Percentiles rank a stretch among this genome's conserved stretches.
Conservation (phyloP, 2,888 invertebrate genomes). For the Leucozona laternaria region DNA sequence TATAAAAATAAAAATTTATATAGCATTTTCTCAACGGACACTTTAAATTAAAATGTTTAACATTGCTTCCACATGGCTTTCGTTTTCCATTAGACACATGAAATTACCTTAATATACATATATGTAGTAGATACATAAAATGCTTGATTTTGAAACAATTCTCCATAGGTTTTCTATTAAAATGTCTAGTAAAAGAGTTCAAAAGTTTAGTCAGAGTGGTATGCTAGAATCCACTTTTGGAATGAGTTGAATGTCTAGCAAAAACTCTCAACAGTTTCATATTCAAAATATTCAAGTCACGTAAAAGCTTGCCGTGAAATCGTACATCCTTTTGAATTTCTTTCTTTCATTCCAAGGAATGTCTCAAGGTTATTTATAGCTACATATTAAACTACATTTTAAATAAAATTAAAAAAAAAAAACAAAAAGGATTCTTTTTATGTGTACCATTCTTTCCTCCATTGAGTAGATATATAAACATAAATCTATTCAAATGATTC, state of each 20-base stretch:
- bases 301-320: neutral
- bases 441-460: neutral
- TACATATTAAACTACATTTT: neutral
- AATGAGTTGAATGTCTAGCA: neutral
- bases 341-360: neutral
- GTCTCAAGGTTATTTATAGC: neutral
- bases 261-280: neutral
- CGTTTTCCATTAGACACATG: neutral
- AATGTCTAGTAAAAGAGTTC: neutral
- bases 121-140: too few species aligned
- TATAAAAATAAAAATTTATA: neutral
- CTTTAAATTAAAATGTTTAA: too few species aligned
- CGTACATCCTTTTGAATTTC: neutral
- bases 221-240: neutral
- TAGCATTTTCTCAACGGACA: neutral
- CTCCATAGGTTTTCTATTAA: neutral
- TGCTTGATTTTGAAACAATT: neutral
- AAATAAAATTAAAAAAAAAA: neutral
- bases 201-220: neutral
- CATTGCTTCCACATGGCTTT: too few species aligned
- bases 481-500: too few species aligned
- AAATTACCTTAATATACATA: neutral
- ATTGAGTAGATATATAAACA: too few species aligned
- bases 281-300: slow-evolving; percentile 12
- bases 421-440: neutral